Percentiles rank a stretch among this genome's conserved stretches.
Conservation (phyloP, 2,888 invertebrate genomes). For the Andrena haemorrhoa region DNA sequence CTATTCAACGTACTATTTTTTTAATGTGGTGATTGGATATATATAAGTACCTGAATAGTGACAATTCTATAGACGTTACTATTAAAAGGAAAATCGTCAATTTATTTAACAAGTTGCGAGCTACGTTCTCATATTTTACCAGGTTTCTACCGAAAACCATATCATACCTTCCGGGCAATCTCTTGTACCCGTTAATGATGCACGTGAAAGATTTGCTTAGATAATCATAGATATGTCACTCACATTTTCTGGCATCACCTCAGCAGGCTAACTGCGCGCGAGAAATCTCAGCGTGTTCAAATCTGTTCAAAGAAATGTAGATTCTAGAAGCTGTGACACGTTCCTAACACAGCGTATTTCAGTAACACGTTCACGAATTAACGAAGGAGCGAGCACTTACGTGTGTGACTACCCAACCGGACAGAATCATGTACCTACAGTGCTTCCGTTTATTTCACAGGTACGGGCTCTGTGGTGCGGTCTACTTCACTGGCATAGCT, state of each 20-base stretch:
- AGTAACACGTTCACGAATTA: neutral
- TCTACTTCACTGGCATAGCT: slow-evolving; percentile 58
- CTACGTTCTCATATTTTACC: too few species aligned
- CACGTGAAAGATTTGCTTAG: neutral
- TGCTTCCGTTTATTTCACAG: slow-evolving; percentile 55
- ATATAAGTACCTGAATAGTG: slow-evolving; percentile 82
- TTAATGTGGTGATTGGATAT: too few species aligned
- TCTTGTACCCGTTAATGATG: slow-evolving; percentile 13
- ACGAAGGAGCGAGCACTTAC: slow-evolving; percentile 45
- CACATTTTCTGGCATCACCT: slow-evolving; percentile 51
- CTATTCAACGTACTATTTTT: too few species aligned
- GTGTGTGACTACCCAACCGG: slow-evolving; percentile 50
- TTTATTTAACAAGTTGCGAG: too few species aligned
- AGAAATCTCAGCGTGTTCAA: slow-evolving; percentile 31
- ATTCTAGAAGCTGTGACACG: slow-evolving; percentile 35
- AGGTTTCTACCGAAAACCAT: slow-evolving; percentile 87
- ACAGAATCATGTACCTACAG: slow-evolving; percentile 46
- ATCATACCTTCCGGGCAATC: slow-evolving; percentile 73
- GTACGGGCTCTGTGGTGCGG: slow-evolving; percentile 33
- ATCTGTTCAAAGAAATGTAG: slow-evolving; percentile 27
- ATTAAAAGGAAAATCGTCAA: neutral
- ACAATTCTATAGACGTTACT: neutral
- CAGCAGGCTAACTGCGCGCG: slow-evolving; percentile 47
- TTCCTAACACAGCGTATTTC: too few species aligned
- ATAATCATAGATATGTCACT: neutral